Evolutionary conservation across 2,797 vertebrate species (phyloP).

Genomic region (Phalanger gymnotis): DNA sequence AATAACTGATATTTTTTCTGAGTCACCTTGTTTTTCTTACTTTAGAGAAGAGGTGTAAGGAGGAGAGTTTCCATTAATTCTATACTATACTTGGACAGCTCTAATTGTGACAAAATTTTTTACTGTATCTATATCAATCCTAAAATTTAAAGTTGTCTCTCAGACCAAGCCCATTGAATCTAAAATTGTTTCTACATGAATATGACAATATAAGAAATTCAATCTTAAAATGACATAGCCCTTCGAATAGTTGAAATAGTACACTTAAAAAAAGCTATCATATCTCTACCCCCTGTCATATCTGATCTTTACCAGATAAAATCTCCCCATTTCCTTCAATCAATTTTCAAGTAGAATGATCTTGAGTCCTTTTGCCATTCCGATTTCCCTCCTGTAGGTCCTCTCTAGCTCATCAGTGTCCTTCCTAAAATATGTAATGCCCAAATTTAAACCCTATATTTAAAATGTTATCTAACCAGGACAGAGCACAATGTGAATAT

Average conservation of each 20-base stretch:
- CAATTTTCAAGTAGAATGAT: not conserved
- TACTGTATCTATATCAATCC: not conserved
- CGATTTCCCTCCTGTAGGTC: not conserved
- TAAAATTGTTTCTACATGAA: not conserved
- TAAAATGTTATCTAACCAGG: not conserved
- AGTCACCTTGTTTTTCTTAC: not conserved
- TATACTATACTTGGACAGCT: not conserved
- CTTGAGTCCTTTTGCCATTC: not conserved
- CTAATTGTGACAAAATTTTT: not conserved
- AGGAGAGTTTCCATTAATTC: not conserved
- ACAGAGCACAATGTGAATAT: not conserved
- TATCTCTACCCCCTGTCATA: not conserved
- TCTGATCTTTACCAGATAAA: not conserved
- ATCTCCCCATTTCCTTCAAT: not conserved
- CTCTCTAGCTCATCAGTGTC: not conserved
- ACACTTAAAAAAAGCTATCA: not conserved
- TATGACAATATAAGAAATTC: not conserved
- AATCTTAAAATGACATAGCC: not conserved
- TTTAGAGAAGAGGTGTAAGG: not conserved
- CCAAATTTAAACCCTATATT: not conserved
- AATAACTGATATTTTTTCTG: not conserved
- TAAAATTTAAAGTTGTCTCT: not conserved
- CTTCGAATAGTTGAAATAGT: not conserved
- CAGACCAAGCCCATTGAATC: not conserved
- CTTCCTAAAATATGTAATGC: not conserved